These are phyloP conservation scores for Drosophila kanekoi DNA, from an alignment of 2,888 invertebrate species.

Conservation along the genomic window DNA sequence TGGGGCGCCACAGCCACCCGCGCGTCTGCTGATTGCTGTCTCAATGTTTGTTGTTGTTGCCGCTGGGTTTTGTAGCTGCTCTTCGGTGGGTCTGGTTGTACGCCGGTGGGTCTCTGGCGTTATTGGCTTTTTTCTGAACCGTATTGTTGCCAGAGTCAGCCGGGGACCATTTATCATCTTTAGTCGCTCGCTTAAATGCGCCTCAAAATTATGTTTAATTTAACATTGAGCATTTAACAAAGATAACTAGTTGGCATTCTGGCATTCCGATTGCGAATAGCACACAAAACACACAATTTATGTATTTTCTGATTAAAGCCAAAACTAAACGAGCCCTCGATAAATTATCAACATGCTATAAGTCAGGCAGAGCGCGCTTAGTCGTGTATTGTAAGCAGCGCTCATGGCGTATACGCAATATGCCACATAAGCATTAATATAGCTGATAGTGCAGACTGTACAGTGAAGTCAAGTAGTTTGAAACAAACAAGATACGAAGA, in stretches of 20 bases:
- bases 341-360: constrained; percentile 25
- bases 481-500: neutral
- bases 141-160: constrained; percentile 42
- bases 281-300: constrained; percentile 35
- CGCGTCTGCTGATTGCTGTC: constrained; percentile 48
- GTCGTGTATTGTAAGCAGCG: neutral
- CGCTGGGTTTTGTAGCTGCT: constrained; percentile 3
- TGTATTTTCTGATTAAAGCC: constrained; percentile 37
- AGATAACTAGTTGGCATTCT: constrained; percentile 17
- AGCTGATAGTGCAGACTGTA: neutral
- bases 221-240: constrained; percentile 46
- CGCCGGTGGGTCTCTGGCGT: constrained; percentile 29
- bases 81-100: constrained; percentile 4
- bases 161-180: constrained; percentile 68
- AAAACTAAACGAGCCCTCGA: constrained; percentile 4
- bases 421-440: constrained; percentile 16
- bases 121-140: constrained; percentile 40
- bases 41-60: constrained; percentile 39
- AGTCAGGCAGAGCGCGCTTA: neutral
- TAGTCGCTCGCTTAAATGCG: constrained; percentile 61
- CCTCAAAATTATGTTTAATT: constrained; percentile 64
- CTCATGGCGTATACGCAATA: constrained; percentile 37
- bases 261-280: constrained; percentile 3
- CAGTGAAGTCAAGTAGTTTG: neutral
- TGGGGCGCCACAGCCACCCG: constrained; percentile 44